These are phyloP conservation scores for Elephantulus edwardii DNA, from an alignment of 2,113 vertebrate genomes.

Conservation along the genomic window DNA sequence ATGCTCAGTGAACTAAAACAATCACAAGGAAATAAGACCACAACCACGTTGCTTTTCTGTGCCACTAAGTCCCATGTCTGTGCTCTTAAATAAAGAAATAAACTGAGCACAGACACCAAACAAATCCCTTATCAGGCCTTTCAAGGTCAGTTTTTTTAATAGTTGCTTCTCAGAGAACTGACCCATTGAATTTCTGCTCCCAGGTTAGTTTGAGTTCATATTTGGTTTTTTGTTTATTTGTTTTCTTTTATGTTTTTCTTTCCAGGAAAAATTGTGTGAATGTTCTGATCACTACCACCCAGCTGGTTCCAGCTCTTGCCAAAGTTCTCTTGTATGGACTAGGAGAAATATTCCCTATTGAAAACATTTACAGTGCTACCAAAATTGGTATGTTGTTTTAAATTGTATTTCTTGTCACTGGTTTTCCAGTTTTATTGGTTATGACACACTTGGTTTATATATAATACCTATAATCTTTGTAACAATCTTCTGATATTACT, in stretches of 20 bases:
- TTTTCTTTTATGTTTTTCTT: no score
- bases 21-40: neutral
- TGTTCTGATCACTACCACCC: conserved; percentile 97
- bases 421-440: neutral
- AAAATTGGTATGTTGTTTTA: conserved; percentile 91
- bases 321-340: conserved; percentile 98
- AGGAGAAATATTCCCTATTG: conserved; percentile 96
- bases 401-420: neutral
- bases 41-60: neutral
- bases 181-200: neutral
- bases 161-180: conserved; percentile 8
- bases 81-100: conserved; percentile 40
- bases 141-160: conserved; percentile 29
- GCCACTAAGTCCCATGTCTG: neutral
- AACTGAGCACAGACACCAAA: neutral
- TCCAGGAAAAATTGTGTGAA: conserved; percentile 96
- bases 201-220: conserved; percentile 12
- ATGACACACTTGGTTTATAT: neutral
- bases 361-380: conserved; percentile 99
- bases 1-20: neutral
- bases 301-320: conserved; percentile 97
- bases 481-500: neutral
- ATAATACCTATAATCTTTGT: neutral
- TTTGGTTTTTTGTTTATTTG: conserved; percentile 59
- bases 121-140: neutral